A percentile compares a stretch with the other conserved stretches of the same genome.
phyloP scores from a whole-genome alignment of 2,113 vertebrate genomes.

The Podarcis raffonei region DNA sequence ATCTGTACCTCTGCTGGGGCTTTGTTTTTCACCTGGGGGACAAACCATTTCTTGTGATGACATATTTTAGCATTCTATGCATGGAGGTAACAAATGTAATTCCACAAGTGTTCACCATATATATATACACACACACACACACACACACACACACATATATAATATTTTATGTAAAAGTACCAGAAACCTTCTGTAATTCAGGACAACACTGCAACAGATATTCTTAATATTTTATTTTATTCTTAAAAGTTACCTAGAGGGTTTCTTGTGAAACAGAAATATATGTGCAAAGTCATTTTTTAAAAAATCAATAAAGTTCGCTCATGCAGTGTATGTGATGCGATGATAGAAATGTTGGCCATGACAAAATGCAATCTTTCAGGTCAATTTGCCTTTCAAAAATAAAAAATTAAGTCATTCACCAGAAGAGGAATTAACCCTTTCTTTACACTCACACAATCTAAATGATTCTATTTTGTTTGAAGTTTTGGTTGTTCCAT shows the following conservation, averaged over 20 bases:
- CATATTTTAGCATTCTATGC: not conserved
- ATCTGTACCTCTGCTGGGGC: slow-evolving; percentile 97
- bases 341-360: not conserved
- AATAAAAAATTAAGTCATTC: not conserved
- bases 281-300: not conserved
- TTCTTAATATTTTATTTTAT: not conserved
- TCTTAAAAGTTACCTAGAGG: not conserved
- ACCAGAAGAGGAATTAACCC: not conserved
- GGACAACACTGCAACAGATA: not conserved
- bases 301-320: not conserved
- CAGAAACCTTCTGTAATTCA: not conserved
- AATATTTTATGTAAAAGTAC: no score
- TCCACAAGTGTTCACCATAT: no score
- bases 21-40: slow-evolving; percentile 94
- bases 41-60: not conserved
- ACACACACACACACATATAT: no score
- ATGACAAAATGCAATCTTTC: not conserved
- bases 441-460: no score
- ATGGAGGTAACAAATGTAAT: not conserved
- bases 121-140: no score
- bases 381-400: not conserved
- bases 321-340: not conserved
- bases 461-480: no score
- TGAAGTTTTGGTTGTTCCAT: not conserved
- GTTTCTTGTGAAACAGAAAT: not conserved